Base-by-base conservation (phyloP, 1,140 invertebrate species). In the Pemphigus obesinymphae region DNA sequence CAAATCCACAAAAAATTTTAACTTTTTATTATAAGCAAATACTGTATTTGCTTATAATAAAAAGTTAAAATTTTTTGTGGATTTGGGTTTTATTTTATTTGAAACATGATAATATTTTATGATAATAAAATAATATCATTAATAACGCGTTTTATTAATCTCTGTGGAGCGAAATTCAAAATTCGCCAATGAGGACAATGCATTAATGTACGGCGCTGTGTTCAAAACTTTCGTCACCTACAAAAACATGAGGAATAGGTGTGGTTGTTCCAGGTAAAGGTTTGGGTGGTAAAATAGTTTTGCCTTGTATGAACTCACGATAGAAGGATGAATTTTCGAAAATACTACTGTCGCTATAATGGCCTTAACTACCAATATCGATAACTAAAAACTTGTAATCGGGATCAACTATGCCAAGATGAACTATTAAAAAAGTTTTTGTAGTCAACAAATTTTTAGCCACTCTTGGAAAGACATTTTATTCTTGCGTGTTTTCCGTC, bases 401-500 rank as follows among this genome's bases (percentile, higher is more conserved):
- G 23, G 86, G 85, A 75, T 87, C 87, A 61, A 87, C 86, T 29
- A 88, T 83, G 17, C 85, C 88, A 76, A 88, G 84, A 10, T 89
- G 29, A 72, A 72, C 40, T 13, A 72, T 72, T 72, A 72, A 72
- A 72, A 45, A 72, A 23, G 29, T 48, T 45, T 72, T 72, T 72
- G 40, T 72, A 72, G 40, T 40, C 45, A 72, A 45, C 40, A 43
- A 72, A 72, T 43, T n/a, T 70, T 70, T 85, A 85, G n/a, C 88
- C 87, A 58, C 83, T 85, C 43, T 85, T 85, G 26, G 37, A 6
- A 87, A 89, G 82, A n/a, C 75, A 81, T 70, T 85, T 75, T 66
- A 88, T 87, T 40, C 82, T 50, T 15, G 88, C 73, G 73, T 89
- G 87, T 75, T 88, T 88, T 13, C 87, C 87, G 83, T 88, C 87